These are phyloP conservation scores for Griposia aprilina DNA, from an alignment of 2,888 invertebrate genomes.

Conservation along the genomic window DNA sequence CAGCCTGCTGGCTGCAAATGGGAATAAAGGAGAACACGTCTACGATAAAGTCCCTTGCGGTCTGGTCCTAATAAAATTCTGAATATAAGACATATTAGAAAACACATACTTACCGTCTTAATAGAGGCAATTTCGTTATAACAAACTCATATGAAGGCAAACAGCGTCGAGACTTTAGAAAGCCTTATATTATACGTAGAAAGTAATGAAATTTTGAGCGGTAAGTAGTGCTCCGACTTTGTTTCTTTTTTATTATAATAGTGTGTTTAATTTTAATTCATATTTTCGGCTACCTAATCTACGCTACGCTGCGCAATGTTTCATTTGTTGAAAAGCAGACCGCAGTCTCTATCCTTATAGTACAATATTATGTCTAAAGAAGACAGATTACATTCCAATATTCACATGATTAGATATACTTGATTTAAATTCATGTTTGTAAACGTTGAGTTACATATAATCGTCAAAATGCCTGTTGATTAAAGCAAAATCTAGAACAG, in stretches of 20 bases:
- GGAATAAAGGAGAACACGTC: conserved; percentile 3
- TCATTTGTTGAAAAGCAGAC: not conserved
- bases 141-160: conserved; percentile 61
- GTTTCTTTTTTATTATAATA: conserved; percentile 29
- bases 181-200: conserved; percentile 59
- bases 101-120: conserved; percentile 52
- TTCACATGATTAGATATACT: not conserved
- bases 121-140: conserved; percentile 59
- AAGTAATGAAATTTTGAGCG: conserved; percentile 60
- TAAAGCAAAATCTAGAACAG: not conserved
- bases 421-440: not conserved
- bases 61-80: conserved; percentile 39
- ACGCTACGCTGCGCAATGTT: not conserved
- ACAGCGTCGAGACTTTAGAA: conserved; percentile 59
- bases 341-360: not conserved
- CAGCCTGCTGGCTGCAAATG: not conserved
- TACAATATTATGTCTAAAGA: not conserved
- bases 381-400: not conserved
- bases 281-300: not conserved
- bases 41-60: conserved; percentile 23
- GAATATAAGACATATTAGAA: conserved; percentile 35
- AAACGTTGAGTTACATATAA: not conserved
- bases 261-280: conserved; percentile 13
- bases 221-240: conserved; percentile 45
- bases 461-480: conserved; percentile 12